phyloP scores from a whole-genome alignment of 2,888 invertebrate genomes.

The Dendrolimus houi region DNA sequence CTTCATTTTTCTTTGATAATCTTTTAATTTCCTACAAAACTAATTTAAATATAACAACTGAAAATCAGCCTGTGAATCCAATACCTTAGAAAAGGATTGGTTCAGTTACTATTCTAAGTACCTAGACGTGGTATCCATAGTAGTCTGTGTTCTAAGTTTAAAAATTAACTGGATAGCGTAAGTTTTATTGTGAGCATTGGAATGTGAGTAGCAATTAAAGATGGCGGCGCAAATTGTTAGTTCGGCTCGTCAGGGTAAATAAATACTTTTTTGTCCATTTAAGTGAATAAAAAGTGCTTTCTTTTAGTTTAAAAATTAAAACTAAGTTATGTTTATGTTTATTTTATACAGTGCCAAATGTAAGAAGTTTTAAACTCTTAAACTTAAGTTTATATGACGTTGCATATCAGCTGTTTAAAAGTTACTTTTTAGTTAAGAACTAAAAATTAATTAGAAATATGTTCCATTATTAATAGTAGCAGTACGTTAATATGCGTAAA shows the following conservation, averaged over 20 bases:
- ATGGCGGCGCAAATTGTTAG: conserved; percentile 72
- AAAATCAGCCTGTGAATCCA: no score
- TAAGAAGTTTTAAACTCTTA: conserved; percentile 9
- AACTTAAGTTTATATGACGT: conserved; percentile 32
- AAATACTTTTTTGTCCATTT: conserved; percentile 29
- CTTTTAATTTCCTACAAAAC: no score
- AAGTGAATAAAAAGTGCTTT: neutral
- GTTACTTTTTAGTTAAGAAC: conserved; percentile 17
- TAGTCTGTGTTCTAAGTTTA: no score
- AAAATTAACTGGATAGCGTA: no score
- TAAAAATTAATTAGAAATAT: no score
- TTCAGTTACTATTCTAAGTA: no score
- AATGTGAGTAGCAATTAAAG: conserved; percentile 41
- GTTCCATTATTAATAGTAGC: neutral
- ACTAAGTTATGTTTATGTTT: no score
- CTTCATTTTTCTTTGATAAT: no score
- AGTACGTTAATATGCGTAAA: neutral
- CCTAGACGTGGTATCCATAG: no score
- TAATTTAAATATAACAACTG: no score
- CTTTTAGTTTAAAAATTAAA: neutral
- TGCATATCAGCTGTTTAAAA: conserved; percentile 52
- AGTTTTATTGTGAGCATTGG: conserved; percentile 15
- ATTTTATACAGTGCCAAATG: conserved; percentile 5
- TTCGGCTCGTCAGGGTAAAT: conserved; percentile 75
- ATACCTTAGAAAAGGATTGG: no score